These are phyloP conservation scores for Mesorhabditis belari DNA, from an alignment of 2,888 invertebrate genomes.

Conservation along the genomic window DNA sequence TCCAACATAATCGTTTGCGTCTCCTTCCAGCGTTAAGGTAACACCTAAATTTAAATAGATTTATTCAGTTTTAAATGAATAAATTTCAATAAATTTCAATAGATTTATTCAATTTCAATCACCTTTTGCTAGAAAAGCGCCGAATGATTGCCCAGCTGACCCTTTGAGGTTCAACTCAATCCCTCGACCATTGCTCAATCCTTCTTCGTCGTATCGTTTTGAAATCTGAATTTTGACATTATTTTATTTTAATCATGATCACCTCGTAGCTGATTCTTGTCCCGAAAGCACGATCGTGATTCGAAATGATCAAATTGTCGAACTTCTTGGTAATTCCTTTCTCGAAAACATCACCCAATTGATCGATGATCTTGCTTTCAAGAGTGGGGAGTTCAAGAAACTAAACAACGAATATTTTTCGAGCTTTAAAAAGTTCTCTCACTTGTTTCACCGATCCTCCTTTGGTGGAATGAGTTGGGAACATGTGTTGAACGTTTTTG, in stretches of 20 bases:
- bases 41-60: slow-evolving; percentile 60
- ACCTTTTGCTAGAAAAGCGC: slow-evolving; percentile 85
- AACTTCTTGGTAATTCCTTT: slow-evolving; percentile 59
- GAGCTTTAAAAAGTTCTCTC: slow-evolving; percentile 61
- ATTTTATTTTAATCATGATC: not conserved
- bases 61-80: no score
- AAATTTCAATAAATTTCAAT: not conserved
- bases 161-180: slow-evolving; percentile 78
- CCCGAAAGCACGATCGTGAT: slow-evolving; percentile 85
- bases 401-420: slow-evolving; percentile 9
- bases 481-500: slow-evolving; percentile 78
- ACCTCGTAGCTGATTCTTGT: slow-evolving; percentile 84
- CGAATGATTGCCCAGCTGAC: slow-evolving; percentile 97
- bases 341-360: slow-evolving; percentile 38
- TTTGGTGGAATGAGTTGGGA: slow-evolving; percentile 78
- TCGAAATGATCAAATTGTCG: slow-evolving; percentile 70
- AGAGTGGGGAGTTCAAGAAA: slow-evolving; percentile 36
- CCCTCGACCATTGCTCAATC: slow-evolving; percentile 51
- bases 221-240: slow-evolving; percentile 33
- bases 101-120: not conserved
- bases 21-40: slow-evolving; percentile 82
- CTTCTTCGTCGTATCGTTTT: slow-evolving; percentile 43
- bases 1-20: slow-evolving; percentile 97
- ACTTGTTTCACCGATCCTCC: slow-evolving; percentile 78
- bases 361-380: slow-evolving; percentile 31